These are phyloP conservation scores for Sebastes goodei DNA, from an alignment of 2,797 vertebrate genomes.

Conservation along the genomic window DNA sequence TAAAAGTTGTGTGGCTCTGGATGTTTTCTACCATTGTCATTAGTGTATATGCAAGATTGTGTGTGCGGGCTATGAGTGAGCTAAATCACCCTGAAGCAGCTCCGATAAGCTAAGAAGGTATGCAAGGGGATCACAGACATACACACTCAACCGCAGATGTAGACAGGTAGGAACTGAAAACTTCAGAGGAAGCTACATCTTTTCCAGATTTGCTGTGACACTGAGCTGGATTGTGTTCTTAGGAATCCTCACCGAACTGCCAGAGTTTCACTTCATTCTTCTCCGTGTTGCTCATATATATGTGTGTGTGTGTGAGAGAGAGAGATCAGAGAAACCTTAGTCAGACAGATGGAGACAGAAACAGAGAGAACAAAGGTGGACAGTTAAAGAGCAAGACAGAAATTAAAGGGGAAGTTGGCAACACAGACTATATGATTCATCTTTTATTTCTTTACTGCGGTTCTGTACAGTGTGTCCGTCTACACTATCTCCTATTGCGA, in stretches of 20 bases:
- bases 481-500: neutral
- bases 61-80: neutral
- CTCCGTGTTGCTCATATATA: neutral
- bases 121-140: neutral
- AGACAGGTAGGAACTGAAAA: conserved; percentile 23
- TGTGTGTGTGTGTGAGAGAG: neutral
- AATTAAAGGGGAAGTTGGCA: neutral
- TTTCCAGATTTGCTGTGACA: conserved; percentile 39
- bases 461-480: neutral
- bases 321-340: conserved; percentile 1
- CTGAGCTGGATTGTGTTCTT: conserved; percentile 37
- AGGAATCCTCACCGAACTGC: neutral
- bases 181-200: conserved; percentile 12
- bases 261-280: conserved; percentile 1
- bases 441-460: neutral
- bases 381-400: neutral
- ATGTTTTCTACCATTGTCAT: neutral
- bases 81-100: conserved; percentile 1
- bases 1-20: neutral
- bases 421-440: neutral
- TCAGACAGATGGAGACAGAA: conserved; percentile 6
- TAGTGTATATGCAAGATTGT: neutral
- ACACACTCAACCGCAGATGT: neutral
- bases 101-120: neutral
- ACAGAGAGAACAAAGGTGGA: neutral